Conservation (phyloP, 1,140 invertebrate species). For the Teleogryllus occipitalis region DNA sequence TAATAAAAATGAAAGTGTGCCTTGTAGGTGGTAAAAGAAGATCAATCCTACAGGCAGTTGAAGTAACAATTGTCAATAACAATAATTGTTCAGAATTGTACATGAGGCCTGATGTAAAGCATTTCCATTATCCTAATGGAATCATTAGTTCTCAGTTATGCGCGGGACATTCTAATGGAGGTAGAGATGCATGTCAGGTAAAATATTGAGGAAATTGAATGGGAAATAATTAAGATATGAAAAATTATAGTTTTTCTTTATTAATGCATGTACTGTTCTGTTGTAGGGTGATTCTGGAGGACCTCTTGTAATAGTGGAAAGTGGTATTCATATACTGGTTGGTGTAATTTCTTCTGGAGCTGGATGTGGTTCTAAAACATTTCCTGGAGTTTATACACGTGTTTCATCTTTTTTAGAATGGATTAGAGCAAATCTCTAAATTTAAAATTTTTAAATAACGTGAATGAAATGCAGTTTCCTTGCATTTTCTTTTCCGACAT, state of each 20-base stretch:
- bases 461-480: too few relatives aligned
- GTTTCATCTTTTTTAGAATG: conserved; percentile 23
- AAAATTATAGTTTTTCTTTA: conserved; percentile 12
- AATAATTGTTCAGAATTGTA: conserved; percentile 21
- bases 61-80: conserved; percentile 23
- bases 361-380: conserved; percentile 22
- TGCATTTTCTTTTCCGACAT: too few relatives aligned
- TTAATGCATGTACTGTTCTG: neutral
- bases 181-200: conserved; percentile 36
- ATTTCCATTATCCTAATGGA: conserved; percentile 23
- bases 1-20: neutral
- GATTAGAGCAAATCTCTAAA: conserved; percentile 16
- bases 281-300: conserved; percentile 25
- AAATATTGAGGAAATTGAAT: neutral
- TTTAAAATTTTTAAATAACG: too few relatives aligned
- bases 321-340: conserved; percentile 14
- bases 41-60: conserved; percentile 19
- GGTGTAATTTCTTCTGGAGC: conserved; percentile 23
- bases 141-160: conserved; percentile 34
- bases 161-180: conserved; percentile 34
- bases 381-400: conserved; percentile 23
- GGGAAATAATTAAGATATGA: neutral
- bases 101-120: neutral
- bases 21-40: conserved; percentile 15
- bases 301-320: conserved; percentile 19